Evolutionary conservation across 2,797 vertebrate species (phyloP), one percentile per base, ranked within the genome.

Genomic region (Xiphorhynchus erythropygius): DNA sequence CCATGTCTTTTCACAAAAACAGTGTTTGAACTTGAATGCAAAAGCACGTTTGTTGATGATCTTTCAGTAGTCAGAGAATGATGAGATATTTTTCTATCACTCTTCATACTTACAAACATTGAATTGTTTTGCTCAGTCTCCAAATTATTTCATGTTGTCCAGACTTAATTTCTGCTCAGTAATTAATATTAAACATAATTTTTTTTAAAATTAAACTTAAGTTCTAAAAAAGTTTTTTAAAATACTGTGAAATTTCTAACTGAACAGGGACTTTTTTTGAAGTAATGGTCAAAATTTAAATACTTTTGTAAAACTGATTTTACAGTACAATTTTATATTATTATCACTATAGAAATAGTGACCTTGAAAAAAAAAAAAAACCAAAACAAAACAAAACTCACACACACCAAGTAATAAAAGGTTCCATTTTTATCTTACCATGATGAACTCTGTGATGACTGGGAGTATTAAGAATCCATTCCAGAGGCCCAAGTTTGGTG

Each of bases 381-480:
- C 13, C 46, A 50, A 75, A 63, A 37, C 13, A 8, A 28, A 24
- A 49, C 44, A 28, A 50, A 28, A 28, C 15, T 12, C 22, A 47
- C 13, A 41, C 47, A 52, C 37, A 60, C 4, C 47, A 25, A n/a
- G 7, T 11, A 92, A 15, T 18, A 63, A 28, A 14, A 67, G 6
- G 7, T 70, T 78, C 15, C 21, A 63, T 11, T 83, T 89, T 81
- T 18, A 55, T 53, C 97, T 98, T 96, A 99, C 99, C 99, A 37
- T 99, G 99, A 96, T 99, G 99, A 96, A 99, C 99, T 96, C 98
- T 97, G 84, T 99, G 99, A 93, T 99, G 99, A 96, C 99, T 99
- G 8, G 99, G 99, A 55, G 99, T 99, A 97, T 99, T 99, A 55
- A 99, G 97, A 91, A 99, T 88, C 97, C 98, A 98, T 97, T 99